A percentile compares a stretch with the other conserved stretches of the same genome.
These are phyloP conservation scores for Panzeria rudis DNA, from an alignment of 2,888 invertebrate species.

Conservation along the genomic window DNA sequence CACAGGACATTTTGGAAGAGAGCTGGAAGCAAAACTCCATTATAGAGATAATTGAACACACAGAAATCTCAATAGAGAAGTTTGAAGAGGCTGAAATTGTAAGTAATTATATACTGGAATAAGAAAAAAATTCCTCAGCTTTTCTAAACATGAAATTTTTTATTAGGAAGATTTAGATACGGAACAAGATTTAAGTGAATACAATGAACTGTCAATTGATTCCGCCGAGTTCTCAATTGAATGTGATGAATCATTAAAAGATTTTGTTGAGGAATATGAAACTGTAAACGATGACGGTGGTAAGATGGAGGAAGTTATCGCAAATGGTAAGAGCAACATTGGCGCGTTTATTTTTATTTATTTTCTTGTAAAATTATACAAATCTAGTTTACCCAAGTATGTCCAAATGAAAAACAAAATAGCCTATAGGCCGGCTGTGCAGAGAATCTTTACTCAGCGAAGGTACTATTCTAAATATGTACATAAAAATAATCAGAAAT, in stretches of 20 bases:
- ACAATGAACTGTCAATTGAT: background rate
- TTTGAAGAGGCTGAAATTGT: background rate
- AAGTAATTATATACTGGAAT: background rate
- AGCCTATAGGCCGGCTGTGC: no score
- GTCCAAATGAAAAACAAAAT: no score
- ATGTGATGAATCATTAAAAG: background rate
- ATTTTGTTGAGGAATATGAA: background rate
- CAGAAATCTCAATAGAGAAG: slow-evolving; percentile 53
- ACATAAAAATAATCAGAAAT: no score
- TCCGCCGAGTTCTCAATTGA: background rate
- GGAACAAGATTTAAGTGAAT: background rate
- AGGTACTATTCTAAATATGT: no score
- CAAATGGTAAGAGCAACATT: background rate
- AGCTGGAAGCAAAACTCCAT: slow-evolving; percentile 8
- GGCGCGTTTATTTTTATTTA: background rate
- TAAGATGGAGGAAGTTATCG: background rate
- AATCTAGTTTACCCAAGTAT: no score
- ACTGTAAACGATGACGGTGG: background rate
- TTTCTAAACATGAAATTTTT: background rate
- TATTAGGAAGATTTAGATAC: slow-evolving; percentile 2
- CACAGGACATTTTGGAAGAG: slow-evolving; percentile 71
- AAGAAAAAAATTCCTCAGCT: background rate
- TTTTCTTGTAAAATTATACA: background rate
- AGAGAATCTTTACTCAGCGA: no score
- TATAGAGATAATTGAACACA: slow-evolving; percentile 35